phyloP scores from a whole-genome alignment of 2,888 invertebrate species.

The Magallana nippona region DNA sequence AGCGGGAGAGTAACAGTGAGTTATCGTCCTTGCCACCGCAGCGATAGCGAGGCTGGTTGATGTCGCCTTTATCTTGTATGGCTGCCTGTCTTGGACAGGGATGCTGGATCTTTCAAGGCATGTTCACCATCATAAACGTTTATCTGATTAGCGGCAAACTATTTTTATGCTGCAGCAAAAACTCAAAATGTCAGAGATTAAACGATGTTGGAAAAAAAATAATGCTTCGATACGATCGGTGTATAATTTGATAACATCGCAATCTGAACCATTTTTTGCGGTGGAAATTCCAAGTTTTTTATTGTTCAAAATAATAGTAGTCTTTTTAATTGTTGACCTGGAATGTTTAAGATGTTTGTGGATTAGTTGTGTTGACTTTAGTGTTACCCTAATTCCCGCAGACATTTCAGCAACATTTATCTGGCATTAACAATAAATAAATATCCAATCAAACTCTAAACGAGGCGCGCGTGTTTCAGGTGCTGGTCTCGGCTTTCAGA shows the following conservation, averaged over 20 bases:
- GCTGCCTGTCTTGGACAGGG: conserved; percentile 16
- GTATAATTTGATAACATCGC: conserved; percentile 11
- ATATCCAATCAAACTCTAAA: neutral
- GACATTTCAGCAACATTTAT: neutral
- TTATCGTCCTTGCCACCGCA: conserved; percentile 17
- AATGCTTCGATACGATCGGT: neutral
- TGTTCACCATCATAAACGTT: conserved; percentile 23
- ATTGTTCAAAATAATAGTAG: neutral
- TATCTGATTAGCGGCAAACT: conserved; percentile 8
- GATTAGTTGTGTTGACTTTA: neutral
- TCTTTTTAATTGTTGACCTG: neutral
- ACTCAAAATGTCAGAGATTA: conserved; percentile 27
- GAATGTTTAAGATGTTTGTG: conserved; percentile 3
- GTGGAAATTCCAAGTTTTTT: neutral
- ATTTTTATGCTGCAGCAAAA: conserved; percentile 24
- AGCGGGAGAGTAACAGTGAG: neutral
- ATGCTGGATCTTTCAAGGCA: conserved; percentile 11
- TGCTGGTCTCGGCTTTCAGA: conserved; percentile 9
- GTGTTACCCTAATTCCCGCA: neutral
- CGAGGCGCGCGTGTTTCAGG: neutral
- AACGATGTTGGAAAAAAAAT: neutral
- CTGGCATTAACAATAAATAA: neutral
- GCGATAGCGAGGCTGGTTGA: conserved; percentile 17
- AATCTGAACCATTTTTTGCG: neutral
- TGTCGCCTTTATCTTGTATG: conserved; percentile 18